phyloP scores from a whole-genome alignment of 2,888 invertebrate species.

The Sminthurides aquaticus region DNA sequence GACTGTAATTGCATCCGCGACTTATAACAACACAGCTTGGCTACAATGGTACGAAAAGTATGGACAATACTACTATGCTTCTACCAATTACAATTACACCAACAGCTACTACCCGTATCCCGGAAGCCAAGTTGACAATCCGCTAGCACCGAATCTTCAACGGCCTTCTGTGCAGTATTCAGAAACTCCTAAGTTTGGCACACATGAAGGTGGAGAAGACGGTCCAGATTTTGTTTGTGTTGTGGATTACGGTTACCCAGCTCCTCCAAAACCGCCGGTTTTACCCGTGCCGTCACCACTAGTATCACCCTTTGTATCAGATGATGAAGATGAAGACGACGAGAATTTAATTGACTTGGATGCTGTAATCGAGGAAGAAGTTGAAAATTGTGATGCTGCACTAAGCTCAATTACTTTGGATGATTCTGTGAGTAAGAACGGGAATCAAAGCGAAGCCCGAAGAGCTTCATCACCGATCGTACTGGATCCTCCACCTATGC shows the following conservation, averaged over 20 bases:
- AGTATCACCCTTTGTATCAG: slow-evolving; percentile 2
- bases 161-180: neutral
- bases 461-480: neutral
- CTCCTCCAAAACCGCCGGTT: slow-evolving; percentile 11
- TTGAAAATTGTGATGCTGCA: neutral
- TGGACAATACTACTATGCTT: slow-evolving; percentile 3
- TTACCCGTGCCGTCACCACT: slow-evolving; percentile 9
- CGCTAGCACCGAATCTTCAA: neutral
- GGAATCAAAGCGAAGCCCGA: neutral
- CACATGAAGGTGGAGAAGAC: neutral
- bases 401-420: neutral
- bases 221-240: slow-evolving; percentile 1
- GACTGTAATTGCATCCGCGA: neutral
- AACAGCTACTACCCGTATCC: neutral
- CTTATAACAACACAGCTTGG: neutral
- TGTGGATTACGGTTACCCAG: slow-evolving; percentile 10
- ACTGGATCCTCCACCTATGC: slow-evolving; percentile 5
- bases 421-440: neutral
- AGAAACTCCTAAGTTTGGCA: neutral
- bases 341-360: neutral
- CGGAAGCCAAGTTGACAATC: neutral
- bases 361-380: neutral
- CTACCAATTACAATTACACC: neutral
- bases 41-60: slow-evolving; percentile 5
- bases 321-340: slow-evolving; percentile 8